Evolutionary conservation across 2,113 vertebrate species (phyloP).

Genomic region (Leptobrachium leishanense): DNA sequence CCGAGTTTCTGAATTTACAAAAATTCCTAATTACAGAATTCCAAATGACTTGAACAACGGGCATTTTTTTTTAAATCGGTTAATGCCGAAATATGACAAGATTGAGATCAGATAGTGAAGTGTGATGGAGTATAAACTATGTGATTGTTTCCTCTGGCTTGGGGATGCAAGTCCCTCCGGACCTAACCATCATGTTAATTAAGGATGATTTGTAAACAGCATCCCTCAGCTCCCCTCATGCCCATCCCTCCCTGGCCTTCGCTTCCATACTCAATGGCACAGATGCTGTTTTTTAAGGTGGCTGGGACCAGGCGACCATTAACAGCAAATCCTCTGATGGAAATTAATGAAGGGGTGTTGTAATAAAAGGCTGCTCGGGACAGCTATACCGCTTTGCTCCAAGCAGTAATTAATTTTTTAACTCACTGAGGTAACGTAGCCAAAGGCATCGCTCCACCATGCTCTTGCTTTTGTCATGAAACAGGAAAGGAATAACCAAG

Average conservation of each 20-base stretch:
- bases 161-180: conserved; percentile 32
- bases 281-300: conserved; percentile 77
- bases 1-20: no score
- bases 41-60: no score
- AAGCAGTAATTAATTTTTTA: conserved; percentile 81
- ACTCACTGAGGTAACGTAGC: conserved; percentile 76
- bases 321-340: conserved; percentile 76
- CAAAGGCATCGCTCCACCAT: conserved; percentile 59
- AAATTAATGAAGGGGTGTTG: conserved; percentile 79
- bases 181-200: conserved; percentile 71
- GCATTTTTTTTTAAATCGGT: no score
- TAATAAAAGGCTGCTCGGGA: conserved; percentile 78
- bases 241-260: conserved; percentile 60
- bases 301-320: conserved; percentile 71
- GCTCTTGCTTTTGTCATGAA: conserved; percentile 66
- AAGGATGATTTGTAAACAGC: conserved; percentile 73
- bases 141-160: background rate
- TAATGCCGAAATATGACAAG: no score
- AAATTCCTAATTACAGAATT: no score
- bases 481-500: conserved; percentile 53
- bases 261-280: conserved; percentile 73
- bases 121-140: conserved; percentile 11
- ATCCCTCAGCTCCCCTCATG: conserved; percentile 48
- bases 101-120: background rate
- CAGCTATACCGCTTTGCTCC: conserved; percentile 73